Evolutionary conservation across 2,888 invertebrate species (phyloP).

Genomic region (Spodoptera exigua): DNA sequence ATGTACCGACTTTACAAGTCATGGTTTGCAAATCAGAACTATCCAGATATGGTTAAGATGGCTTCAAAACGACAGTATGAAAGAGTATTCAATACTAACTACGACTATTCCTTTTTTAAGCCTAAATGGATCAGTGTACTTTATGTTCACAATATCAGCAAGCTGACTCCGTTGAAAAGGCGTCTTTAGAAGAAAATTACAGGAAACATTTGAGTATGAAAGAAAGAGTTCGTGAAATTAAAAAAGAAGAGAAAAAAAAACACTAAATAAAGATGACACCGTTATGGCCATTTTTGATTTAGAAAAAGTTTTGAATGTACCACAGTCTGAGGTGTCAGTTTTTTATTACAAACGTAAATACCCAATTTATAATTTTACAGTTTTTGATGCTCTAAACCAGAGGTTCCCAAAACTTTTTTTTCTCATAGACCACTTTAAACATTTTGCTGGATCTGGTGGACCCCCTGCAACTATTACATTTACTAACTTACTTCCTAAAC

Average conservation of each 20-base stretch:
- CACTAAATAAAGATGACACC: slow-evolving; percentile 20
- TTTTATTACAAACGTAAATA: slow-evolving; percentile 56
- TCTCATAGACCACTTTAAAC: too few relatives aligned
- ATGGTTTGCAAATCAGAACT: slow-evolving; percentile 31
- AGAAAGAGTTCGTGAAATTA: too few relatives aligned
- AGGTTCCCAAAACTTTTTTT: too few relatives aligned
- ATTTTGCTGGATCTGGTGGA: too few relatives aligned
- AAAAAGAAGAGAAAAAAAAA: slow-evolving; percentile 36
- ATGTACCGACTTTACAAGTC: slow-evolving; percentile 39
- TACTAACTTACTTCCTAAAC: too few relatives aligned
- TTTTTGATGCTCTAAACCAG: slow-evolving; percentile 41
- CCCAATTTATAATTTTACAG: slow-evolving; percentile 53
- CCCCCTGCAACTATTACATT: too few relatives aligned
- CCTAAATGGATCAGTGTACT: slow-evolving; percentile 53
- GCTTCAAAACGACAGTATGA: slow-evolving; percentile 40
- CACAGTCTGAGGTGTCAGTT: slow-evolving; percentile 53
- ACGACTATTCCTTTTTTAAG: slow-evolving; percentile 56
- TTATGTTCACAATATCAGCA: slow-evolving; percentile 23
- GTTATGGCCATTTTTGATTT: slow-evolving; percentile 33
- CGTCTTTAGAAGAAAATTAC: slow-evolving; percentile 29
- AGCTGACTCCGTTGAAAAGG: slow-evolving; percentile 34
- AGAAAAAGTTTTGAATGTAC: slow-evolving; percentile 48
- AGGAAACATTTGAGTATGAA: slow-evolving; percentile 47
- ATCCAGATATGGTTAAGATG: slow-evolving; percentile 18
- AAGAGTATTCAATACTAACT: slow-evolving; percentile 56